Evolutionary conservation across 2,888 invertebrate species (phyloP), one percentile per base, ranked within the genome.

Genomic region (Anodontia alba): DNA sequence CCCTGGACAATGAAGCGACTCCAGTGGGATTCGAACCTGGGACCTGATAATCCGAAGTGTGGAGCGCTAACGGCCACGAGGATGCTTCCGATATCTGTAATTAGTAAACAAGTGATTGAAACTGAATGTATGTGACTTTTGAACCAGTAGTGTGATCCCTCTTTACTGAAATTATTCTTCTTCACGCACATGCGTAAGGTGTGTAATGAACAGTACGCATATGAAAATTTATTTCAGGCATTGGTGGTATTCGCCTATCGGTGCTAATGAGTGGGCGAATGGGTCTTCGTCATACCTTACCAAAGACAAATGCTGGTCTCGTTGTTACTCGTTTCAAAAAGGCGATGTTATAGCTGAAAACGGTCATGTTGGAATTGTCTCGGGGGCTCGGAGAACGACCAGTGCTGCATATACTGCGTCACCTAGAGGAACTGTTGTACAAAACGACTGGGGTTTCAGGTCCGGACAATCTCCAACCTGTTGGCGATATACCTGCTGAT

Each of bases 301-400:
- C 2, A 3, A n/a, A 7, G 49, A 15, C 17, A 15, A 3, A 10
- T 49, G 49, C n/a, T 49, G 49, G 49, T 49, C 49, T 49, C 49
- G 17, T 15, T 49, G 49, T 49, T 49, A 15, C 17, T 15, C 36
- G 8, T 31, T 17, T 31, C 7, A 0, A 5, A 38, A 68, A 23
- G 68, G 68, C 38, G 68, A 68, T 10, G 68, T 68, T 23, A 68
- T 68, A 8, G 68, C 68, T 15, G 38, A 12, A 12, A 38, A 12
- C 12, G 38, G 68, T 68, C 68, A 68, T 10, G 68, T 68, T 15
- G 68, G 38, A 20, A 68, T 68, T 38, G 68, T 68, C 26, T n/a
- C 68, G 8, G 68, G 23, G 23, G 8, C 36, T 29, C 42, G 20
- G 2, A 23, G 23, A 12, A 68, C 68, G 10, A 68, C 68, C 2